Conservation (phyloP, 2,888 invertebrate genomes). For the Odontothrips loti region DNA sequence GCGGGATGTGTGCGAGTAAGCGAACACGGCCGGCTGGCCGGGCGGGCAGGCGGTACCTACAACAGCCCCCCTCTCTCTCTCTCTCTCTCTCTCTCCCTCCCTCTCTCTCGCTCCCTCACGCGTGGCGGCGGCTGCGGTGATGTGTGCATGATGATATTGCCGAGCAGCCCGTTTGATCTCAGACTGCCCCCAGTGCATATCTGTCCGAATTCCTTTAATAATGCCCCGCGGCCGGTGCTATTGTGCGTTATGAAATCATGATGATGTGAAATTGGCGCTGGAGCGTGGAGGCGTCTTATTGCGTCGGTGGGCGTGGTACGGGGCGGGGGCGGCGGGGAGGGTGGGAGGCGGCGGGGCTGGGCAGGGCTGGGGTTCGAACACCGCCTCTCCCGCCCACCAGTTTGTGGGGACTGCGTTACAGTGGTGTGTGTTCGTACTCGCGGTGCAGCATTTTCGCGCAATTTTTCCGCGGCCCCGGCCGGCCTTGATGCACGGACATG, state of each 20-base stretch:
- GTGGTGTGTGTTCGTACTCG: not conserved
- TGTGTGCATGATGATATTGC: constrained; percentile 17
- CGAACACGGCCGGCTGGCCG: no score
- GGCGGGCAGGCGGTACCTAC: no score
- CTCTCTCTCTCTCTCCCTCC: not conserved
- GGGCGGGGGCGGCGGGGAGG: not conserved
- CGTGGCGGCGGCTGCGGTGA: constrained; percentile 2
- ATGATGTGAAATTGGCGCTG: not conserved
- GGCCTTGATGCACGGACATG: not conserved
- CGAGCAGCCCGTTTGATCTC: not conserved
- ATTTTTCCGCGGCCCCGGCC: not conserved
- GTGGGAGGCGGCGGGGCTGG: not conserved
- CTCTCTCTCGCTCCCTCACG: not conserved
- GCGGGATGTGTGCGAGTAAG: not conserved
- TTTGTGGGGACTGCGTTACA: not conserved
- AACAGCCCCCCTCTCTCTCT: not conserved
- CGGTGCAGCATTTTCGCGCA: not conserved
- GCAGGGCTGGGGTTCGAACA: not conserved
- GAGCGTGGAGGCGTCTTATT: not conserved
- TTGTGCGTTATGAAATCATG: not conserved
- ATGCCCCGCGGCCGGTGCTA: not conserved
- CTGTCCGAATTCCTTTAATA: not conserved
- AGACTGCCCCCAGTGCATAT: not conserved
- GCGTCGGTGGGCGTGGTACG: not conserved
- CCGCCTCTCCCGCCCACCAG: no score